Evolutionary conservation across 2,888 invertebrate genomes (phyloP).

Genomic region (Lutraria lutraria): DNA sequence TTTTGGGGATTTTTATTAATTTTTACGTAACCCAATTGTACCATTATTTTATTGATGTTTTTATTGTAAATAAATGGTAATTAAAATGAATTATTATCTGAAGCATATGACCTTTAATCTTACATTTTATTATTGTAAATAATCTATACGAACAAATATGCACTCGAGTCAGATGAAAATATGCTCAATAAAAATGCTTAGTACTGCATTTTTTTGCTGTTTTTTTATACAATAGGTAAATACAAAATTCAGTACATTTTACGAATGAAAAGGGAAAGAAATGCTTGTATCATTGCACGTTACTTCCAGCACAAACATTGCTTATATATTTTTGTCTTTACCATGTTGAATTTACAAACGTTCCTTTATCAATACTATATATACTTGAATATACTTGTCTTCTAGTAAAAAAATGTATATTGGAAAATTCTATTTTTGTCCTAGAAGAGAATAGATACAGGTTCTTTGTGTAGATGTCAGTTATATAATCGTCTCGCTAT

Average conservation of each 20-base stretch:
- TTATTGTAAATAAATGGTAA: neutral
- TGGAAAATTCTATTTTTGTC: neutral
- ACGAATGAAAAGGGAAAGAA: too few relatives aligned
- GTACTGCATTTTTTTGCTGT: too few relatives aligned
- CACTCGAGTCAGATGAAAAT: neutral
- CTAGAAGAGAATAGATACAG: neutral
- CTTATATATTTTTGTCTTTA: neutral
- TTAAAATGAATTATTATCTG: slow-evolving; percentile 2
- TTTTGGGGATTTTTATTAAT: neutral
- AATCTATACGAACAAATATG: neutral
- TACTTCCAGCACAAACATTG: neutral
- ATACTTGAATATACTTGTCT: neutral
- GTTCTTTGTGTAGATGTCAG: neutral
- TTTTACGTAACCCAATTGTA: neutral
- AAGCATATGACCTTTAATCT: neutral
- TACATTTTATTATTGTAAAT: neutral
- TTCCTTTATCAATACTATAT: neutral
- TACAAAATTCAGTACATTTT: too few relatives aligned
- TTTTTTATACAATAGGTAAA: too few relatives aligned
- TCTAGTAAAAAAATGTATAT: neutral
- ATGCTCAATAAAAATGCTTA: too few relatives aligned
- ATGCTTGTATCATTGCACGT: neutral
- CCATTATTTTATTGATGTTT: neutral
- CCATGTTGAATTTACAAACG: neutral
- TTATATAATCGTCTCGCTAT: too few relatives aligned